Conservation (phyloP, 2,797 vertebrate genomes). For the Siniperca undulata region DNA sequence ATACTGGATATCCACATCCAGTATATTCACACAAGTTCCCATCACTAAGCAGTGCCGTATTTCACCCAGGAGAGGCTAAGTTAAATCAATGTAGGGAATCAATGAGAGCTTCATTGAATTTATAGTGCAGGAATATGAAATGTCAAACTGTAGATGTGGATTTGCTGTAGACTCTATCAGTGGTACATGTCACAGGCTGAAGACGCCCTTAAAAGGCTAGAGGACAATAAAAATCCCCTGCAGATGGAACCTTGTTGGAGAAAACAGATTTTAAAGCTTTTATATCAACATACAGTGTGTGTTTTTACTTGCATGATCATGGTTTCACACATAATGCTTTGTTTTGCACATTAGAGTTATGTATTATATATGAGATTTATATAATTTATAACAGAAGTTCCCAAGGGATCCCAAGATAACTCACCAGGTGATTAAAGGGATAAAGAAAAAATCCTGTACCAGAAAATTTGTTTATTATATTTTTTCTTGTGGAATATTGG, state of each 20-base stretch:
- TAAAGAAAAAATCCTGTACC: not conserved
- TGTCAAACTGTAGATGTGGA: conserved; percentile 67
- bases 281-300: not conserved
- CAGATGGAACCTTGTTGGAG: conserved; percentile 4
- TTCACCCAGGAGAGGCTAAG: conserved; percentile 49
- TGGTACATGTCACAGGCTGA: conserved; percentile 35
- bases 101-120: conserved; percentile 67
- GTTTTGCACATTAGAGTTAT: not conserved
- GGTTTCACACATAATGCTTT: not conserved
- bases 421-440: not conserved
- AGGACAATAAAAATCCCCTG: conserved; percentile 30
- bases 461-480: too few relatives aligned
- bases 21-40: conserved; percentile 41
- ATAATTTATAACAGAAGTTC: not conserved
- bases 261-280: not conserved
- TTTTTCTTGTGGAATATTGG: not conserved
- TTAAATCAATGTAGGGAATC: conserved; percentile 68
- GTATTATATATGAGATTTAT: not conserved
- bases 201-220: conserved; percentile 14
- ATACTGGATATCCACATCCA: conserved; percentile 46
- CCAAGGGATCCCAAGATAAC: not conserved
- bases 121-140: conserved; percentile 67
- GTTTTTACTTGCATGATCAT: not conserved
- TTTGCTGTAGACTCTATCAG: conserved; percentile 61
- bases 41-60: conserved; percentile 47